Percentiles rank a stretch among this genome's conserved stretches.
These are phyloP conservation scores for Ascaphus truei DNA, from an alignment of 2,113 vertebrate genomes.

Conservation along the genomic window DNA sequence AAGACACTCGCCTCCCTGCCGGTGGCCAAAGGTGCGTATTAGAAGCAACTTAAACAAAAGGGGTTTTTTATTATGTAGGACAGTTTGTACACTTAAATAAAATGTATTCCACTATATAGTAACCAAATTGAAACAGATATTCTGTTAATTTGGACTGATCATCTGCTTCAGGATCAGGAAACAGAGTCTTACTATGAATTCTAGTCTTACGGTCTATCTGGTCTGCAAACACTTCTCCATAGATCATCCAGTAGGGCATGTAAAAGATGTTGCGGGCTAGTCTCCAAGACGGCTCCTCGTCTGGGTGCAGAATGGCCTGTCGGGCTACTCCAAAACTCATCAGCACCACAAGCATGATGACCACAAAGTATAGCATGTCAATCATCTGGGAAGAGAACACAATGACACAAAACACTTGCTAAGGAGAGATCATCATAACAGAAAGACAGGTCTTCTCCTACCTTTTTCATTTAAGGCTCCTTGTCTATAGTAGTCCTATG, in stretches of 20 bases:
- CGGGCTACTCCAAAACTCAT: constrained; percentile 97
- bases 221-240: constrained; percentile 98
- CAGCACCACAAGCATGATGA: constrained; percentile 96
- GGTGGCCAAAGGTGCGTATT: too few relatives aligned
- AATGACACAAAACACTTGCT: too few relatives aligned
- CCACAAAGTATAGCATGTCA: constrained; percentile 98
- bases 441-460: not conserved
- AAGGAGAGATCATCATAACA: too few relatives aligned
- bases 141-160: constrained; percentile 65
- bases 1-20: too few relatives aligned
- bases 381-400: constrained; percentile 94
- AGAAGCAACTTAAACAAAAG: too few relatives aligned
- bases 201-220: constrained; percentile 99
- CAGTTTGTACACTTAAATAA: too few relatives aligned
- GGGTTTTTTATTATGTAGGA: too few relatives aligned
- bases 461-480: too few relatives aligned
- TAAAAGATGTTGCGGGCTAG: constrained; percentile 98
- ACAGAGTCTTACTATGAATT: constrained; percentile 99
- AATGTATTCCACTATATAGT: not conserved
- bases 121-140: constrained; percentile 49
- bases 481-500: too few relatives aligned
- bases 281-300: constrained; percentile 95
- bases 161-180: constrained; percentile 88
- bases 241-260: constrained; percentile 99
- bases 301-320: constrained; percentile 94